phyloP scores from a whole-genome alignment of 2,113 vertebrate species.

The Tetraodon nigroviridis region DNA sequence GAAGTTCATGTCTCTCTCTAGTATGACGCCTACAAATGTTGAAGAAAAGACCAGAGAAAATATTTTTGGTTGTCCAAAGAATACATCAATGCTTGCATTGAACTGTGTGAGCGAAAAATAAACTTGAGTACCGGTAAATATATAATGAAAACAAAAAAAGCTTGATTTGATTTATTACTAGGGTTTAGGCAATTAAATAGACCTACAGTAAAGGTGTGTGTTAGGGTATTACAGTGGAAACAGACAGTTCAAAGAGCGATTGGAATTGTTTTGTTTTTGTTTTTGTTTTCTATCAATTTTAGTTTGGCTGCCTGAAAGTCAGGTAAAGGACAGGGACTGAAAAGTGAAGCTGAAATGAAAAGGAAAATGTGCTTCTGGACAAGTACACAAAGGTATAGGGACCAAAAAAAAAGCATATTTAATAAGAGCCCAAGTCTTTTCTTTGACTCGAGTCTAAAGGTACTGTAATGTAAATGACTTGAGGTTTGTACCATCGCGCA shows the following conservation, averaged over 20 bases:
- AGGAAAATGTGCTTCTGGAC: conserved; percentile 59
- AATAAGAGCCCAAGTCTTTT: conserved; percentile 41
- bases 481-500: conserved; percentile 41
- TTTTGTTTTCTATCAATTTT: conserved; percentile 74
- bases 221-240: conserved; percentile 54
- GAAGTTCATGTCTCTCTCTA: too few relatives aligned
- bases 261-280: conserved; percentile 63
- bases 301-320: conserved; percentile 72
- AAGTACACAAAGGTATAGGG: conserved; percentile 54
- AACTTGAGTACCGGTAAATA: conserved; percentile 9
- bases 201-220: conserved; percentile 17
- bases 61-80: too few relatives aligned
- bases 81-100: conserved; percentile 19
- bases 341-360: too few relatives aligned
- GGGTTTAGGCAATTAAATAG: too few relatives aligned
- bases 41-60: too few relatives aligned
- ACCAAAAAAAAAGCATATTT: conserved; percentile 61
- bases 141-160: too few relatives aligned
- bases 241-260: conserved; percentile 53
- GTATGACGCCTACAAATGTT: too few relatives aligned
- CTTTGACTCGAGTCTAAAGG: conserved; percentile 42
- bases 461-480: conserved; percentile 63
- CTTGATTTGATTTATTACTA: too few relatives aligned
- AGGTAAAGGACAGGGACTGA: too few relatives aligned
- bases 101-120: conserved; percentile 4